Conservation (phyloP, 64 coral and sea anemone species). For the Cladopsammia gracilis region DNA sequence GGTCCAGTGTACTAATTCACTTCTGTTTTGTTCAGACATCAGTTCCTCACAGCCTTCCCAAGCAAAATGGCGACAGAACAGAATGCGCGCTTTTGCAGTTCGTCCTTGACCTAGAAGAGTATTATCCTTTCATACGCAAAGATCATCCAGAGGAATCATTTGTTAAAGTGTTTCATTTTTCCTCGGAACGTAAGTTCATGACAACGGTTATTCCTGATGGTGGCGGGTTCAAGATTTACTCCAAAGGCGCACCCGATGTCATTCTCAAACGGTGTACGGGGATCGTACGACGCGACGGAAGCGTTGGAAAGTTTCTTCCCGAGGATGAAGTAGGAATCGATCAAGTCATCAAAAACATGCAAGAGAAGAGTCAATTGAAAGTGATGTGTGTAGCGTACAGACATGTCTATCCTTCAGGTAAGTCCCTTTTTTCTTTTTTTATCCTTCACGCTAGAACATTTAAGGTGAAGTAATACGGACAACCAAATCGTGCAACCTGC, state of each 20-base stretch:
- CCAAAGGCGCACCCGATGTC: slow-evolving; percentile 63
- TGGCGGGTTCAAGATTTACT: slow-evolving; percentile 37
- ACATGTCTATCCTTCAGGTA: slow-evolving; percentile 2
- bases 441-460: not conserved
- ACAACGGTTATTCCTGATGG: slow-evolving; percentile 55
- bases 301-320: not conserved
- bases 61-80: slow-evolving; percentile 61
- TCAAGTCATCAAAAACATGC: slow-evolving; percentile 45
- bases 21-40: not conserved
- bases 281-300: slow-evolving; percentile 30
- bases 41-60: slow-evolving; percentile 4
- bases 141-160: slow-evolving; percentile 49
- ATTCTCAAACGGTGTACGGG: slow-evolving; percentile 30
- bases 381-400: slow-evolving; percentile 64
- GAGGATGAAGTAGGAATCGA: slow-evolving; percentile 8
- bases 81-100: slow-evolving; percentile 75
- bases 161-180: slow-evolving; percentile 60
- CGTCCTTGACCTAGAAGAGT: slow-evolving; percentile 32
- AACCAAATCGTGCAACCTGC: too few relatives aligned
- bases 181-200: slow-evolving; percentile 47
- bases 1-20: too few relatives aligned
- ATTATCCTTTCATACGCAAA: slow-evolving; percentile 50
- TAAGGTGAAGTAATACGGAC: too few relatives aligned
- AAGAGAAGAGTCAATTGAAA: slow-evolving; percentile 62
- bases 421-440: not conserved